phyloP scores from a whole-genome alignment of 2,113 vertebrate genomes.

The Probosciger aterrimus region DNA sequence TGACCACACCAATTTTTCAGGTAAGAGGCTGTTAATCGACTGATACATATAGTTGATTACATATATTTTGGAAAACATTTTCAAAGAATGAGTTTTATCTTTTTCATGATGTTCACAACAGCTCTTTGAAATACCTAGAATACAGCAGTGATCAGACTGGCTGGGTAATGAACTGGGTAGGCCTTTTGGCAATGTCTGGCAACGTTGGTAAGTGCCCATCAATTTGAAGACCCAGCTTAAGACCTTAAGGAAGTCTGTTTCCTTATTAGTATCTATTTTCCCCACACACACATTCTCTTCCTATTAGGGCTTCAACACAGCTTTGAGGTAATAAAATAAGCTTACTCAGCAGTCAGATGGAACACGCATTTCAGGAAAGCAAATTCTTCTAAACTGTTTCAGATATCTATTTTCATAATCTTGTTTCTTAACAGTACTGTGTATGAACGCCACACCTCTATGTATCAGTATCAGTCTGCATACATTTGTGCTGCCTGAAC shows the following conservation, averaged over 20 bases:
- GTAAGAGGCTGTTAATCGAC: not conserved
- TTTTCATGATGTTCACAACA: not conserved
- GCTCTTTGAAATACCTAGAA: not conserved
- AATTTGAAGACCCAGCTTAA: not conserved
- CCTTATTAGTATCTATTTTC: not conserved
- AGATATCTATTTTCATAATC: not conserved
- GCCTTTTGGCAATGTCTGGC: not conserved
- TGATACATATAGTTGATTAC: not conserved
- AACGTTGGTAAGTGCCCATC: not conserved
- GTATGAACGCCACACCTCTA: not conserved
- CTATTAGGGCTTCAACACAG: not conserved
- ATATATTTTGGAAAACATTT: not conserved
- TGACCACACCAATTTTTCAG: not conserved
- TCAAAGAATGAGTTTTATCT: not conserved
- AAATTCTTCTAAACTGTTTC: not conserved
- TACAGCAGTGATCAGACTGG: not conserved
- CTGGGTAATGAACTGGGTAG: not conserved
- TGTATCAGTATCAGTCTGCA: rapidly evolving
- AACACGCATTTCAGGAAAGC: not conserved
- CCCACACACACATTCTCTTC: not conserved
- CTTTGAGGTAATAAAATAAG: not conserved
- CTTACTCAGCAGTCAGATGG: not conserved
- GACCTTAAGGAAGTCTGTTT: not conserved
- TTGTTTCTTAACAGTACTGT: not conserved
- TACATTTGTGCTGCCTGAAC: not conserved